Base-by-base conservation (phyloP, 2,888 invertebrate genomes). In the Diaperis boleti region DNA sequence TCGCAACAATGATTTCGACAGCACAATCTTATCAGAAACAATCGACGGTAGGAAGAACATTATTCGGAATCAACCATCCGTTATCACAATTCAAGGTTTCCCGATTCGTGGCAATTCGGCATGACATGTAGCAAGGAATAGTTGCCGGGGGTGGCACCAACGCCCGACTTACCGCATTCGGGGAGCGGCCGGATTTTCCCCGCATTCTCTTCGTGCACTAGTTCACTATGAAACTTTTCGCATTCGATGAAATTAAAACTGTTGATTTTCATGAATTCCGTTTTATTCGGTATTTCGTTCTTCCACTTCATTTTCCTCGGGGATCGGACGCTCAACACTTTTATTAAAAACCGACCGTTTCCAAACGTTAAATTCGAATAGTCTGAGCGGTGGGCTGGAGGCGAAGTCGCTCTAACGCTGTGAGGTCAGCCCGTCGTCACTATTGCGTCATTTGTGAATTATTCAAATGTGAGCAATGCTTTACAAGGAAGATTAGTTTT, bases 241-340 rank as follows among this genome's bases (percentile, higher is more conserved):
- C 73, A 74, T 70, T 72, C 69, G 29, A 78, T 65, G 39, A 78
- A 75, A 74, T 76, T 72, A 54, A 69, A 68, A 42, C 72, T 71
- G 62, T 69, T 73, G n/a, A 64, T 68, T 63, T 75, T 73, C 70
- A 78, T 69, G 59, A 69, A 73, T 45, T 76, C 76, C 11, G 60
- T 56, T 66, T 74, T 75, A 31, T 66, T 73, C 6, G 68, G 69
- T 47, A 73, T 69, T 65, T 69, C 69, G 37, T 67, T 65, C 41
- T 69, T 72, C 31, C 70, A 69, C 55, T 63, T 71, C 72, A 74
- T 74, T 45, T 60, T 66, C 22, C 29, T n/a, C n/a, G n/a, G 11
- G 31, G 8, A 15, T 7, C 15, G 7, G 14, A 11, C 39, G 39
- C 14, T 33, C 33, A 11, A 33, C 39, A 39, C 39, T 44, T 44